Conservation (phyloP, 2,888 invertebrate species). For the Agonopterix alstromeriana region DNA sequence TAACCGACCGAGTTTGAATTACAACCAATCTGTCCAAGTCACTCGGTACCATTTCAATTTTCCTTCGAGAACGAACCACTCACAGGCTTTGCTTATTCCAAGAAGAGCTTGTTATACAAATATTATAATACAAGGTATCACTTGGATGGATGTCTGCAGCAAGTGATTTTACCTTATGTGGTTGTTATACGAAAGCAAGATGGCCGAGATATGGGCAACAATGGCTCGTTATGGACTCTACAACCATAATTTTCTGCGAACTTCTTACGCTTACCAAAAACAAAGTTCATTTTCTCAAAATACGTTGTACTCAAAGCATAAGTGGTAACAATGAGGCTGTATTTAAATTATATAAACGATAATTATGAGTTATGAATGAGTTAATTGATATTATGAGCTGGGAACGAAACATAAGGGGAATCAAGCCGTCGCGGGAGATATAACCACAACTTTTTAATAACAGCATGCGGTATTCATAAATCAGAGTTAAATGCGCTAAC, state of each 20-base stretch:
- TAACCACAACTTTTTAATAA: conserved; percentile 58
- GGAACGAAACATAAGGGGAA: conserved; percentile 45
- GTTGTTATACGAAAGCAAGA: conserved; percentile 23
- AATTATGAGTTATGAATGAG: conserved; percentile 46
- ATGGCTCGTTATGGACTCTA: conserved; percentile 29
- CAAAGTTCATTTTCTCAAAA: neutral
- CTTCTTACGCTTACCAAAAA: conserved; percentile 9
- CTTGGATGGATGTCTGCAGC: conserved; percentile 26
- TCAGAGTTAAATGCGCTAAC: conserved; percentile 65
- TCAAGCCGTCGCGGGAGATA: conserved; percentile 42
- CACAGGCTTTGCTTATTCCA: conserved; percentile 36
- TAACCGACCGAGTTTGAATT: conserved; percentile 50
- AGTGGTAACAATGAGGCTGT: conserved; percentile 9
- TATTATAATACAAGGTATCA: conserved; percentile 27
- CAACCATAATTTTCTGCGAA: conserved; percentile 19
- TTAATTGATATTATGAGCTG: conserved; percentile 68
- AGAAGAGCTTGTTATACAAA: conserved; percentile 31
- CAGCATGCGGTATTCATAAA: conserved; percentile 63
- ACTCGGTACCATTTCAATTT: conserved; percentile 41
- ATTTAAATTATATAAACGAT: conserved; percentile 15
- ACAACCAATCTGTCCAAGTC: conserved; percentile 58
- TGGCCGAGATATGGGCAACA: conserved; percentile 33
- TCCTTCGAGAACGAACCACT: conserved; percentile 34
- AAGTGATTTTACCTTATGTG: conserved; percentile 33
- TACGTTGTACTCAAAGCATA: neutral